A percentile compares a stretch with the other conserved stretches of the same genome.
phyloP scores from a whole-genome alignment of 2,888 invertebrate species.

The Rhogogaster chlorosoma region DNA sequence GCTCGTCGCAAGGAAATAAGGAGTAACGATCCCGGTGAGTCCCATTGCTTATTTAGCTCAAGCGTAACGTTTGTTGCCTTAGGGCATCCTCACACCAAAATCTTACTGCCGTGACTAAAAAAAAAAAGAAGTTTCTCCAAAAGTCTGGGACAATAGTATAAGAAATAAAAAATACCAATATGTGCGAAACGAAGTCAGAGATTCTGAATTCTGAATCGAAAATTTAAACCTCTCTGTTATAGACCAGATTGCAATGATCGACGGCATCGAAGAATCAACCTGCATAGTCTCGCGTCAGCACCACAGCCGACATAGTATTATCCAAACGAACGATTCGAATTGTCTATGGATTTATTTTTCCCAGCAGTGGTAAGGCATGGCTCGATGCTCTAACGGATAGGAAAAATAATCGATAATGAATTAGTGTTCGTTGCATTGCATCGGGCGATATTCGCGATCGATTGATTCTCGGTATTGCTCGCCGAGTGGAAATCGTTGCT shows the following conservation, averaged over 20 bases:
- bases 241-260: not conserved
- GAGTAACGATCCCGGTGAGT: constrained; percentile 54
- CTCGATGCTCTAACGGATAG: constrained; percentile 15
- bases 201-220: not conserved
- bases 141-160: not conserved
- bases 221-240: not conserved
- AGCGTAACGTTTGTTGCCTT: constrained; percentile 47
- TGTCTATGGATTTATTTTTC: constrained; percentile 42
- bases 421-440: constrained; percentile 47
- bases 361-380: constrained; percentile 14
- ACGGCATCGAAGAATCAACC: constrained; percentile 2
- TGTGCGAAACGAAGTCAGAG: not conserved
- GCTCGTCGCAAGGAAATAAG: constrained; percentile 50
- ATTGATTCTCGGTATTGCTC: constrained; percentile 48
- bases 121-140: constrained; percentile 6
- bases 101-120: not conserved
- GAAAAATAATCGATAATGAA: constrained; percentile 46
- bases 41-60: constrained; percentile 54
- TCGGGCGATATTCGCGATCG: constrained; percentile 33
- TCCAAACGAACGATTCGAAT: constrained; percentile 41
- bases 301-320: not conserved
- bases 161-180: not conserved
- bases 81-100: constrained; percentile 30
- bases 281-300: constrained; percentile 29
- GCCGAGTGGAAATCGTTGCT: constrained; percentile 50